These are phyloP conservation scores for Dicaeum eximium DNA, from an alignment of 2,113 vertebrate genomes.

Conservation along the genomic window DNA sequence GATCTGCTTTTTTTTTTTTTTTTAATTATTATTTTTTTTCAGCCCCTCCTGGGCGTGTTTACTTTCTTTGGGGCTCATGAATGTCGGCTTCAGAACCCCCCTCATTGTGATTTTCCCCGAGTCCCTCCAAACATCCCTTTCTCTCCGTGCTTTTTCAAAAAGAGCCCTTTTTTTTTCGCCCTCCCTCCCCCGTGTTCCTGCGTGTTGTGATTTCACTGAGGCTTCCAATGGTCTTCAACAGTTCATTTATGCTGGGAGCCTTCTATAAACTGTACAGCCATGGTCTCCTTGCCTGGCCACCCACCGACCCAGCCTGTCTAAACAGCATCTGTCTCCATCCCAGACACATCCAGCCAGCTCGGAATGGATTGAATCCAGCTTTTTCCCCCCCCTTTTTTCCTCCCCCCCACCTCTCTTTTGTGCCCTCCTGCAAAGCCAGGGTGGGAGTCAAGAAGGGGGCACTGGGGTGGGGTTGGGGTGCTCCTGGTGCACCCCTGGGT, in stretches of 20 bases:
- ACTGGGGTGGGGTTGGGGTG: background rate
- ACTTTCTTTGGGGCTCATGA: constrained; percentile 67
- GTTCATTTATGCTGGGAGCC: constrained; percentile 85
- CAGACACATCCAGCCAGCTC: constrained; percentile 70
- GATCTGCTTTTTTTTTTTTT: constrained; percentile 69
- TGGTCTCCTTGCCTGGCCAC: constrained; percentile 81
- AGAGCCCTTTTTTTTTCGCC: background rate
- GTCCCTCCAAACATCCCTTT: constrained; percentile 50
- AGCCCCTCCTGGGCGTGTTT: constrained; percentile 35
- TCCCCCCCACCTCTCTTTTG: background rate
- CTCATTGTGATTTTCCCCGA: constrained; percentile 54
- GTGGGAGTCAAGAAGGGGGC: constrained; percentile 1
- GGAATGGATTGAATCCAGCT: constrained; percentile 71
- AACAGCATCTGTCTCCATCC: constrained; percentile 83
- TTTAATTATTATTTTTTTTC: constrained; percentile 3
- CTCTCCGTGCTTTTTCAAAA: background rate
- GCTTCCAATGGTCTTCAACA: constrained; percentile 91
- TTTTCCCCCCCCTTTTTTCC: background rate
- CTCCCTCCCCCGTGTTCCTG: constrained; percentile 44
- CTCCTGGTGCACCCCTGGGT: background rate
- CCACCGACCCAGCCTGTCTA: constrained; percentile 87
- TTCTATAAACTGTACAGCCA: constrained; percentile 82
- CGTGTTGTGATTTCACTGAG: constrained; percentile 95
- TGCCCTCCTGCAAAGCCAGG: background rate
- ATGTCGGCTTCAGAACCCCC: constrained; percentile 72